Base-by-base conservation (phyloP, 2,888 invertebrate genomes). In the Mythimna vitellina region DNA sequence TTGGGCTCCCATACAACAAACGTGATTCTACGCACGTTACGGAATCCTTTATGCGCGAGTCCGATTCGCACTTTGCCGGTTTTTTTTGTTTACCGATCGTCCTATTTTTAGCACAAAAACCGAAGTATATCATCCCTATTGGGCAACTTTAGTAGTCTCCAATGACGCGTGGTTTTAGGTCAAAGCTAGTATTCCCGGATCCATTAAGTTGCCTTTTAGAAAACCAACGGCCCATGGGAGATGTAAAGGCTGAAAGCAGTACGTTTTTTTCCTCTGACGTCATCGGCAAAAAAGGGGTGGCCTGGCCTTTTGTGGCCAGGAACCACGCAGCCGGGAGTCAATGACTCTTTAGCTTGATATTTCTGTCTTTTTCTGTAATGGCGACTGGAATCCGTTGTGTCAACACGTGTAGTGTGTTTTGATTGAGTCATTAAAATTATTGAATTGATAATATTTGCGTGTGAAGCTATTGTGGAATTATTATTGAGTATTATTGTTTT, bases 381-480 rank as follows among this genome's bases (percentile, higher is more conserved):
- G 9, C 10, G 49, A 70, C 8, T 54, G 72, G 65, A 75, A 78
- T 83, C 58, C 65, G 68, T 63, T 74, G 68, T 76, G 76, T 78
- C 78, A 81, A 85, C 64, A 70, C 25, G 25, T 46, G 63, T 62
- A 71, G 65, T 5, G 61, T 70, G 69, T 76, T 76, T 65, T 81
- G 61, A 72, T 73, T 84, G 80, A 75, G 57, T 84, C 70, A 80
- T 82, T 61, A 60, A 65, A 73, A 76, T 54, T 71, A 82, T 70
- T 70, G 25, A 66, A 76, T 70, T 73, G n/a, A 60, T 57, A 8
- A 66, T 70, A 66, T 74, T 76, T 80, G 61, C 61, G 61, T 46
- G 57, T 85, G 75, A 80, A 68, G 79, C 61, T 72, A 35, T 35
- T 75, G 7, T 29, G 46, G 46, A 46, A 46, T 12, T 46, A 46